These are phyloP conservation scores for Amazona vittata DNA, from an alignment of 2,113 vertebrate genomes.

Conservation along the genomic window DNA sequence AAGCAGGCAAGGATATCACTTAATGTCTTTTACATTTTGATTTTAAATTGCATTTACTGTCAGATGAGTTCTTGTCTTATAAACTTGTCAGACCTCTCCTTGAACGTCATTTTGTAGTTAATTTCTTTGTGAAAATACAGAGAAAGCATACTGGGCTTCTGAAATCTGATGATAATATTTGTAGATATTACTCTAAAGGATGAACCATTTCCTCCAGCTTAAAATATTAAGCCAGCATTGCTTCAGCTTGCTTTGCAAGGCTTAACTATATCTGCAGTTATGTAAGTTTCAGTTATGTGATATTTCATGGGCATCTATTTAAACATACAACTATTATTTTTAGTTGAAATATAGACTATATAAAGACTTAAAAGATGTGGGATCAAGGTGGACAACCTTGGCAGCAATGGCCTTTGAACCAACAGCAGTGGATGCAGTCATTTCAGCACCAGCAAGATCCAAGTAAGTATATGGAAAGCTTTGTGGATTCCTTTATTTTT, in stretches of 20 bases:
- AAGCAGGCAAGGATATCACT: neutral
- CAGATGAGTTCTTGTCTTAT: neutral
- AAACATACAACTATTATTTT: conserved; percentile 72
- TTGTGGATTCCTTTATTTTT: conserved; percentile 9
- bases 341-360: conserved; percentile 72
- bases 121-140: neutral
- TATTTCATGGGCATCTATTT: conserved; percentile 61
- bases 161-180: conserved; percentile 30
- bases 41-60: conserved; percentile 8
- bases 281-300: conserved; percentile 60
- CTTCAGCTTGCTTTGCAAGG: conserved; percentile 67
- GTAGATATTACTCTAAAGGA: conserved; percentile 41
- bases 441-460: conserved; percentile 99
- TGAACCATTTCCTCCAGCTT: conserved; percentile 52
- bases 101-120: neutral
- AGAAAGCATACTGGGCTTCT: neutral
- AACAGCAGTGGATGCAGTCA: conserved; percentile 99
- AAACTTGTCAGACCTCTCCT: neutral
- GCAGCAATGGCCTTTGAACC: conserved; percentile 99
- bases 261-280: conserved; percentile 63
- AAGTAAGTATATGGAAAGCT: conserved; percentile 79
- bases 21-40: neutral
- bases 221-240: conserved; percentile 56
- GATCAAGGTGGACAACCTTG: conserved; percentile 99
- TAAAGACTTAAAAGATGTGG: conserved; percentile 88